These are phyloP conservation scores for Ochropleura leucogaster DNA, from an alignment of 2,888 invertebrate genomes.

Conservation along the genomic window DNA sequence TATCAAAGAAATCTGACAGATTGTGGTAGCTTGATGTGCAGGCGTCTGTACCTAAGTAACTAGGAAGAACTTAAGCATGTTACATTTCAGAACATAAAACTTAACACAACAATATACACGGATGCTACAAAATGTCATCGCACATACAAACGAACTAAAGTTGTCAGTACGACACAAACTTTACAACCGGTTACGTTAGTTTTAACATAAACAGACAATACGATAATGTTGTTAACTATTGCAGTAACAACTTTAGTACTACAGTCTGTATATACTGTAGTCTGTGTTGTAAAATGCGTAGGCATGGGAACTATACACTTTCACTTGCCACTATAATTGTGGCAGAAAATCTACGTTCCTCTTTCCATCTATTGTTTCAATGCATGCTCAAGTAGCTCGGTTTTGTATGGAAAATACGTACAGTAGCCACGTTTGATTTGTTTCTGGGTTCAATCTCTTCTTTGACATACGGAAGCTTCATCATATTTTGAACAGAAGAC, in stretches of 20 bases:
- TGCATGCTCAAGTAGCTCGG: background rate
- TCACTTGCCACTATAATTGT: slow-evolving; percentile 44
- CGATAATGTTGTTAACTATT: slow-evolving; percentile 12
- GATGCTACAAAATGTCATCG: slow-evolving; percentile 20
- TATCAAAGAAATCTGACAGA: too few species aligned
- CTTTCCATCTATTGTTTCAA: slow-evolving; percentile 37
- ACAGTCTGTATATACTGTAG: background rate
- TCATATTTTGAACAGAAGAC: background rate
- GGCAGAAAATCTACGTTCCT: slow-evolving; percentile 23
- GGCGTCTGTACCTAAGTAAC: too few species aligned
- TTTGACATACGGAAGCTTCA: background rate
- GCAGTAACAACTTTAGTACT: slow-evolving; percentile 15
- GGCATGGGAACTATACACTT: slow-evolving; percentile 56
- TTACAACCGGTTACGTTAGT: slow-evolving; percentile 18
- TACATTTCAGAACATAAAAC: background rate
- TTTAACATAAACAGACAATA: slow-evolving; percentile 1
- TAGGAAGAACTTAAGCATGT: background rate
- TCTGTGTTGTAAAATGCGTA: slow-evolving; percentile 20
- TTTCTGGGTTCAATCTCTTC: background rate
- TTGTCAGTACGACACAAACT: background rate
- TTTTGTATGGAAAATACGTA: background rate
- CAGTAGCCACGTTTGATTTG: background rate
- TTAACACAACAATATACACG: slow-evolving; percentile 21
- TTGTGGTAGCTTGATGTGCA: too few species aligned
- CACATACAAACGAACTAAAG: background rate